Evolutionary conservation across 2,888 invertebrate species (phyloP), one percentile per base, ranked within the genome.

Genomic region (Eilema caniola): DNA sequence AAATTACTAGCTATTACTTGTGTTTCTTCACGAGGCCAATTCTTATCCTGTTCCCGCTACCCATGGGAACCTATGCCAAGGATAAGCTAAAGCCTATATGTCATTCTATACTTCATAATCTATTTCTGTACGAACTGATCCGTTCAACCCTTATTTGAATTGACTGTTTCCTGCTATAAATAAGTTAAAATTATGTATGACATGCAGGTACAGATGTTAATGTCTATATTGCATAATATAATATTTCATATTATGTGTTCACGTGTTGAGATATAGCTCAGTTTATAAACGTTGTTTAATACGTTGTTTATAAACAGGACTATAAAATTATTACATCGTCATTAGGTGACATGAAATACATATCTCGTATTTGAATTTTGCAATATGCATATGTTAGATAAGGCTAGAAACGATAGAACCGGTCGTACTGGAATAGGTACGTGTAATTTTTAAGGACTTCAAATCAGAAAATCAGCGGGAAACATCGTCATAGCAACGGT

Each of bases 161-260:
- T n/a, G 53, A n/a, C 10, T n/a, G 20, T 53, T n/a, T 41, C 41
- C 41, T 41, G 41, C 20, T 53, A 16, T 47, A 47, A 47, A 7
- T 47, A 14, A 47, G 20, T 47, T 47, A 47, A 47, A 20, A 3
- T 47, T 47, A 47, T 14, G 47, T 47, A 47, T 20, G 7, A 47
- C 47, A 47, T 47, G 47, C n/a, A 12, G 12, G 12, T 53, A 41
- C 53, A 10, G 53, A 53, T n/a, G 53, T 53, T 73, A 73, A 78
- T 73, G 62, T 70, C 70, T 66, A 71, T 68, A 80, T 80, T 79
- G 72, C 78, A 62, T 69, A 74, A 53, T 65, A 69, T 59, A 63
- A 25, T 11, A 37, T 37, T 37, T 37, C 33, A 25, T 62, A 67
- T 65, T 65, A 63, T 41, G 25, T 47, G 57, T 53, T 53, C 20